Base-by-base conservation (phyloP, 1,140 invertebrate species). In the Lepidotrigona ventralis region DNA sequence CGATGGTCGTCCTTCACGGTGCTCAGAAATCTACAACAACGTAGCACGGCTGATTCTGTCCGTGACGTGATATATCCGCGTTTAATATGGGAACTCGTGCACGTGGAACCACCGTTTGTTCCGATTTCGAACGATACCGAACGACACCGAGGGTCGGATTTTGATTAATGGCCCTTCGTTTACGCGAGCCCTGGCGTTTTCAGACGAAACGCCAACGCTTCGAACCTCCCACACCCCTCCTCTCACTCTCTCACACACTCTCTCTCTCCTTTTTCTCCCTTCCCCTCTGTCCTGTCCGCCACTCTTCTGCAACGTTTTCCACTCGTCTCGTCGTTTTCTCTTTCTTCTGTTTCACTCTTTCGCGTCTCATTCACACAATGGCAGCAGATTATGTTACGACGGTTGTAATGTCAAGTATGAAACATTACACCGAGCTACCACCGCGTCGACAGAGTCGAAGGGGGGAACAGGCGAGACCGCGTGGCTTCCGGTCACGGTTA, bases 101-200 rank as follows among this genome's bases (percentile, higher is more conserved):
- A 87, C 86, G 79, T 77, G 74, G 85, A n/a, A 64, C 54, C 73
- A 21, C 82, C 39, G 86, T 85, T 88, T 85, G 86, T 87, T 88
- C 86, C 73, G 86, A 88, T 88, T 88, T 85, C 86, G 33, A 87
- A 85, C 83, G 86, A 88, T 87, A 88, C 86, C 85, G 53, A 81
- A 84, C 77, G 81, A 87, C 82, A 85, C 56, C 66, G 68, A 79
- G 82, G 78, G 77, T 63, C 39, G 74, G 82, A 81, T 88, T 85
- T 88, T 88, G 86, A 88, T 88, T 85, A 87, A 88, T 88, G 78
- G 82, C 79, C 76, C 77, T 87, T 85, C 85, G 86, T 87, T 87
- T 85, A 74, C 82, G 64, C 73, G 79, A 63, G 26, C 70, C 71
- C 68, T 3, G 29, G 39, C 73, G 76, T 86, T 84, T 86, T 29